phyloP scores from a whole-genome alignment of 2,797 vertebrate genomes.

The Malacoraja senta region DNA sequence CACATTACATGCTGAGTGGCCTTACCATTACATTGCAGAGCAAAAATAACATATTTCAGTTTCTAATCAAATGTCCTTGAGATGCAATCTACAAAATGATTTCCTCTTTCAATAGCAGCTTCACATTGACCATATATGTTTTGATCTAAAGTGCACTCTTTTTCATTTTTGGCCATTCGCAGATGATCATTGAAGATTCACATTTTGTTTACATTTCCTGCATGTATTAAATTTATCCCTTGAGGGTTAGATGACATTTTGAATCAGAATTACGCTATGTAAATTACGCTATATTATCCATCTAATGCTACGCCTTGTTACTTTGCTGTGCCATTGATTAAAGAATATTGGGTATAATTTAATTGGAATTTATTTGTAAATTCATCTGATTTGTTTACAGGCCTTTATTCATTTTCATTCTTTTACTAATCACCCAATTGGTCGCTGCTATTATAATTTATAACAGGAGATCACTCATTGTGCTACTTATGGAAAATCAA shows the following conservation, averaged over 20 bases:
- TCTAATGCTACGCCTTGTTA: neutral
- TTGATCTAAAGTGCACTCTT: neutral
- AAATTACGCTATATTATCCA: neutral
- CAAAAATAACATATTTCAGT: neutral
- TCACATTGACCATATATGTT: neutral
- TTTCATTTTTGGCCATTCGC: neutral
- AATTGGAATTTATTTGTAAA: neutral
- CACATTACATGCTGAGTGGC: neutral
- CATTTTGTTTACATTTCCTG: neutral
- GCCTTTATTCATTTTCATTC: neutral
- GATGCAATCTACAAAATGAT: neutral
- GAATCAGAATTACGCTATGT: neutral
- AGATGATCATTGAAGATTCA: neutral
- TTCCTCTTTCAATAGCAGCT: neutral
- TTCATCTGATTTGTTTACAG: neutral
- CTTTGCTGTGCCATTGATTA: neutral
- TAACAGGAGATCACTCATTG: neutral
- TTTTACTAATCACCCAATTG: neutral
- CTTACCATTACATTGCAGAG: neutral
- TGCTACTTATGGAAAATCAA: neutral
- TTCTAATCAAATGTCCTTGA: conserved; percentile 18
- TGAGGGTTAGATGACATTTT: neutral
- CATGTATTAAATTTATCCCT: neutral
- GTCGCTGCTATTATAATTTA: neutral
- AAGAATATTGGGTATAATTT: neutral